Evolutionary conservation across 2,797 vertebrate genomes (phyloP).

Genomic region (Sebastes elongatus): DNA sequence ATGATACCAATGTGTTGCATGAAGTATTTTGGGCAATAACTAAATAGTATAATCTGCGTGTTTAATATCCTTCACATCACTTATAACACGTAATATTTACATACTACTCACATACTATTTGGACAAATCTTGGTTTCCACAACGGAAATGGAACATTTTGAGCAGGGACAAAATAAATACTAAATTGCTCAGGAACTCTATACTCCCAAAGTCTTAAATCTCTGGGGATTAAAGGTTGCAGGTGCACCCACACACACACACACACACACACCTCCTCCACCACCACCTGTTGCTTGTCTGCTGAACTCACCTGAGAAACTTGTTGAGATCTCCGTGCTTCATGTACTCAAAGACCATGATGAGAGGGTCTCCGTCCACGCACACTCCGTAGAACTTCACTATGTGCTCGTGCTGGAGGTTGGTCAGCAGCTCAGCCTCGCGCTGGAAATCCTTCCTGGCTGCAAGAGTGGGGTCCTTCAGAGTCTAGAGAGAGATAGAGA

Average conservation of each 20-base stretch:
- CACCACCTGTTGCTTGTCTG: neutral
- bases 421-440: conserved; percentile 95
- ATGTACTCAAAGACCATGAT: conserved; percentile 99
- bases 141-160: neutral
- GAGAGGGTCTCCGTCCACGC: conserved; percentile 94
- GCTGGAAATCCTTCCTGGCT: conserved; percentile 96
- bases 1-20: neutral
- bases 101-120: neutral
- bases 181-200: neutral
- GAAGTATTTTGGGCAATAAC: neutral
- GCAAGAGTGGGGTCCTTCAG: conserved; percentile 94
- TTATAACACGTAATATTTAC: neutral
- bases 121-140: neutral
- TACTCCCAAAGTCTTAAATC: neutral
- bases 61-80: neutral
- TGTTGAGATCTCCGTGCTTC: conserved; percentile 98
- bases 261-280: neutral
- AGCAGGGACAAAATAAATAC: too few species aligned
- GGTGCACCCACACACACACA: neutral
- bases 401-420: conserved; percentile 98
- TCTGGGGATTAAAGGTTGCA: neutral
- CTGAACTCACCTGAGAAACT: conserved; percentile 90
- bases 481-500: conserved; percentile 79
- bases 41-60: neutral
- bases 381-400: conserved; percentile 96